Evolutionary conservation across 2,797 vertebrate species (phyloP).

Genomic region (Gymnocypris eckloni): DNA sequence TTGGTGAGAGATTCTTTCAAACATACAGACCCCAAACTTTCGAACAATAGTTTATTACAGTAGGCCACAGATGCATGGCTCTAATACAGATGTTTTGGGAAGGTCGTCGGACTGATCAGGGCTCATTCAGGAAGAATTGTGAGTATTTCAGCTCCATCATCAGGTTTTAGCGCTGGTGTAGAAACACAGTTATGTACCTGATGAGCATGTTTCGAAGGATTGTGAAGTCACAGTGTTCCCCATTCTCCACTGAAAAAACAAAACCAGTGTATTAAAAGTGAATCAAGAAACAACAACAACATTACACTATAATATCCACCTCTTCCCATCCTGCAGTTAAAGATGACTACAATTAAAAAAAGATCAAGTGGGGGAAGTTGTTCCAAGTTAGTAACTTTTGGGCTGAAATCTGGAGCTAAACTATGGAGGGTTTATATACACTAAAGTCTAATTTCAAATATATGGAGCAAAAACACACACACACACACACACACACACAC

Average conservation of each 20-base stretch:
- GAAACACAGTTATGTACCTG: conserved; percentile 76
- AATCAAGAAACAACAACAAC: neutral
- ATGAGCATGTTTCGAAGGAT: conserved; percentile 98
- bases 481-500: no score
- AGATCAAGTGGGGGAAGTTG: no score
- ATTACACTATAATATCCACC: neutral
- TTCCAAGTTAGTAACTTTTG: neutral
- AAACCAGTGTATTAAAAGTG: neutral
- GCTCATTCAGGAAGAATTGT: neutral
- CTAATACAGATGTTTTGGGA: neutral
- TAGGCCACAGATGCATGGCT: neutral
- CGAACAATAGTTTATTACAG: neutral
- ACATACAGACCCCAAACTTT: no score
- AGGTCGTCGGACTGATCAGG: neutral
- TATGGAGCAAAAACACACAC: neutral
- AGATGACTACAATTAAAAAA: neutral
- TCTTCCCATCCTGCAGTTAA: neutral
- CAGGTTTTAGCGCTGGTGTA: neutral
- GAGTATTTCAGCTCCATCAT: neutral
- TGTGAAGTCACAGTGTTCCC: conserved; percentile 97
- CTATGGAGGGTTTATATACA: conserved; percentile 1
- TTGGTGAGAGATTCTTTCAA: neutral
- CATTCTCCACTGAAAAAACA: conserved; percentile 87
- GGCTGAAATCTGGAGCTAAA: neutral
- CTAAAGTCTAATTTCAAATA: neutral